Evolutionary conservation across 1,140 invertebrate species (phyloP).

Genomic region (Hormaphis cornu): DNA sequence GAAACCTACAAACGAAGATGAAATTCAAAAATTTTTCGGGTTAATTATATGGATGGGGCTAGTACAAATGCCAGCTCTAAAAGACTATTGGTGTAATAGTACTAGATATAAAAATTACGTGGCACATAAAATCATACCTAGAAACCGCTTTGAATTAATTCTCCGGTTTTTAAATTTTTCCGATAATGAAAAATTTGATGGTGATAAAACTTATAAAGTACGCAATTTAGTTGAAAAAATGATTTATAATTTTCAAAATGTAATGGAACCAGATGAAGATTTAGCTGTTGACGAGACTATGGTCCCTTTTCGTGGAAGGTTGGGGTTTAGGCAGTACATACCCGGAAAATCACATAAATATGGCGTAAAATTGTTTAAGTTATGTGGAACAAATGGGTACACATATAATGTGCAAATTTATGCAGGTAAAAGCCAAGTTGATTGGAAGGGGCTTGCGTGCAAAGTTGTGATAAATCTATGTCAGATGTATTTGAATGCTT

Average conservation of each 20-base stretch:
- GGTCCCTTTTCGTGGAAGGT: not conserved
- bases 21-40: constrained; percentile 33
- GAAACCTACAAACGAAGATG: constrained; percentile 18
- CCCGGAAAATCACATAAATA: not conserved
- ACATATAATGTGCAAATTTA: constrained; percentile 37
- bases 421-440: constrained; percentile 36
- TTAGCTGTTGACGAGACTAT: not conserved
- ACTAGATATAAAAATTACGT: not conserved
- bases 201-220: not conserved
- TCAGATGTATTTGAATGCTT: constrained; percentile 37
- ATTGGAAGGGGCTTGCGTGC: constrained; percentile 33
- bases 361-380: not conserved
- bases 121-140: not conserved
- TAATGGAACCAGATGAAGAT: not conserved
- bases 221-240: not conserved
- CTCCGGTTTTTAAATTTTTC: not conserved
- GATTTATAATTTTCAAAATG: not conserved
- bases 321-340: not conserved
- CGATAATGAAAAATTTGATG: not conserved
- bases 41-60: constrained; percentile 30
- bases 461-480: constrained; percentile 37
- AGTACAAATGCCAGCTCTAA: constrained; percentile 9
- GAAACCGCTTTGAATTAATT: not conserved
- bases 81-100: constrained; percentile 17
- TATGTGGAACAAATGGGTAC: constrained; percentile 13